Evolutionary conservation across 2,113 vertebrate genomes (phyloP).

Genomic region (Ranitomeya imitator): DNA sequence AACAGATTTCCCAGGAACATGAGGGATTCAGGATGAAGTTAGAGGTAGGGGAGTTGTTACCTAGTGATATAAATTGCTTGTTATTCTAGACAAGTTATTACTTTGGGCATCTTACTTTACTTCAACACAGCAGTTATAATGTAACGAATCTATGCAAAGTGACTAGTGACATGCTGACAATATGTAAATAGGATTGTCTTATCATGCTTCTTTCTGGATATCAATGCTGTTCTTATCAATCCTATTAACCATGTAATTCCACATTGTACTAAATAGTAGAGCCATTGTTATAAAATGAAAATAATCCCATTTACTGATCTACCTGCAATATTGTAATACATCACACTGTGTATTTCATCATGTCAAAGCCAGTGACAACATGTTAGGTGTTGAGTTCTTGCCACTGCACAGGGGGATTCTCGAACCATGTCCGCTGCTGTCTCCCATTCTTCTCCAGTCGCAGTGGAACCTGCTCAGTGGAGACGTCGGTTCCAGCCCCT

Average conservation of each 20-base stretch:
- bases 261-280: neutral
- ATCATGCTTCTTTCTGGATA: neutral
- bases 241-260: neutral
- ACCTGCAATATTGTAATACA: neutral
- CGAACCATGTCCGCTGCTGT: no score
- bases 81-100: neutral
- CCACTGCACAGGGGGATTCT: no score
- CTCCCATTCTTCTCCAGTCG: no score
- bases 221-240: neutral
- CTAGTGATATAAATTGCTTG: neutral
- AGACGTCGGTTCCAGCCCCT: no score
- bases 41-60: conserved; percentile 70
- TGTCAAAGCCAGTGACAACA: neutral
- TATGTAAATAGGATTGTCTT: neutral
- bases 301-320: neutral
- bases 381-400: neutral
- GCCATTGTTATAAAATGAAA: neutral
- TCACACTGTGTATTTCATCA: neutral
- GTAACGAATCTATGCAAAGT: neutral
- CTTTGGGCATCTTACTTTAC: neutral
- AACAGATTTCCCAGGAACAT: conserved; percentile 71
- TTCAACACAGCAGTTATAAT: neutral
- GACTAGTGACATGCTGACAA: neutral
- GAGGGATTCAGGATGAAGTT: conserved; percentile 88
- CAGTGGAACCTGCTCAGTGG: no score